A percentile compares a stretch with the other conserved stretches of the same genome.
phyloP scores from a whole-genome alignment of 2,888 invertebrate genomes.

The Gymnoscelis rufifasciata region DNA sequence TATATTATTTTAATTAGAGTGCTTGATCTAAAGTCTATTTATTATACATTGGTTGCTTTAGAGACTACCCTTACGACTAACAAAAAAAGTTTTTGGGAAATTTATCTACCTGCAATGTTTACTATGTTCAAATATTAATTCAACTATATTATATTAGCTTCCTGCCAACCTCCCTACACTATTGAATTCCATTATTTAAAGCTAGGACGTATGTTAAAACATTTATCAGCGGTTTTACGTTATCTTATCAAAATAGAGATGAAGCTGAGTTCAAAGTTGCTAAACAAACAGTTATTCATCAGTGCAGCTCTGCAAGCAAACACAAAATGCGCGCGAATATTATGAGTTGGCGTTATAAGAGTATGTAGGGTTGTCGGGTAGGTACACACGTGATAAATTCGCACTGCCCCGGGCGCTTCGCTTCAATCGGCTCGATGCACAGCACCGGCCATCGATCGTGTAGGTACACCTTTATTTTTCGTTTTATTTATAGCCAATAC shows the following conservation, averaged over 20 bases:
- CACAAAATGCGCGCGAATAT: conserved; percentile 7
- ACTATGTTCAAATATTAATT: too few species aligned
- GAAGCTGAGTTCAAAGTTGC: conserved; percentile 11
- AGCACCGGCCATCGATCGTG: conserved; percentile 60
- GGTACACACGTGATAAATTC: conserved; percentile 63
- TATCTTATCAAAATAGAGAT: neutral
- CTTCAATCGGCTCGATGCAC: conserved; percentile 65
- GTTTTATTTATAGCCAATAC: conserved; percentile 27
- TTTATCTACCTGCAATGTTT: too few species aligned
- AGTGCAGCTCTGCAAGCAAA: conserved; percentile 8
- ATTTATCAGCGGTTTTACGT: too few species aligned
- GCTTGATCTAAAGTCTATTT: too few species aligned
- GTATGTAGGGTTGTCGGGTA: conserved; percentile 18
- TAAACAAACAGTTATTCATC: conserved; percentile 18
- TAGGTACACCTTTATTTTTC: conserved; percentile 63
- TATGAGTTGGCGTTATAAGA: conserved; percentile 29
- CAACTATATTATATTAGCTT: too few species aligned
- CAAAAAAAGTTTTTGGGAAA: too few species aligned
- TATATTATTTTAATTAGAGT: too few species aligned
- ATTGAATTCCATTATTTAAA: too few species aligned
- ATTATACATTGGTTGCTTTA: too few species aligned
- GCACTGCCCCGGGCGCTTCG: conserved; percentile 62
- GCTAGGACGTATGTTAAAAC: too few species aligned
- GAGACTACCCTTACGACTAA: too few species aligned
- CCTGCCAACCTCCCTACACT: too few species aligned